A percentile compares a stretch with the other conserved stretches of the same genome.
Conservation (phyloP, 2,888 invertebrate genomes). For the Pyrocoelia pectoralis region DNA sequence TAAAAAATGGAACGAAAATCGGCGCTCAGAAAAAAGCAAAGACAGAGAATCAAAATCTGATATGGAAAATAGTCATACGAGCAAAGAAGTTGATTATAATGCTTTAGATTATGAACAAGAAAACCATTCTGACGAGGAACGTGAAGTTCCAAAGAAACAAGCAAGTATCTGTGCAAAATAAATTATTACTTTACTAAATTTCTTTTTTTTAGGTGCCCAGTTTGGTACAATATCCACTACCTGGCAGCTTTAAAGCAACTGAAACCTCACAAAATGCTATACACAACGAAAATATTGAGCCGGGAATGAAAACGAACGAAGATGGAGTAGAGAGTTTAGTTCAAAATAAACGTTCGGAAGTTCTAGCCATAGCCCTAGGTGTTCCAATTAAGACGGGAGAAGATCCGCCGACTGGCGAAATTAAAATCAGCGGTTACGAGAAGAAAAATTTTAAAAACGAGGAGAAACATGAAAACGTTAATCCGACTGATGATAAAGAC, state of each 20-base stretch:
- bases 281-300: constrained; percentile 23
- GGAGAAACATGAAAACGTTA: constrained; percentile 9
- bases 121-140: constrained; percentile 54
- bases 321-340: constrained; percentile 23
- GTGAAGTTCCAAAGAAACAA: constrained; percentile 46
- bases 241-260: constrained; percentile 47
- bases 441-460: constrained; percentile 46
- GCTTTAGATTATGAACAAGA: constrained; percentile 74
- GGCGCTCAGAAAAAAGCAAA: constrained; percentile 18
- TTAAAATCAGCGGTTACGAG: constrained; percentile 53
- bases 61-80: constrained; percentile 37
- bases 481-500: not conserved
- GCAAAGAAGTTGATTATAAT: constrained; percentile 69
- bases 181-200: not conserved
- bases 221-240: constrained; percentile 58
- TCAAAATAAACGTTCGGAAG: constrained; percentile 58
- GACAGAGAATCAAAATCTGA: constrained; percentile 24
- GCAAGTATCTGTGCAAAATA: constrained; percentile 6
- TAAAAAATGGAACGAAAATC: constrained; percentile 43
- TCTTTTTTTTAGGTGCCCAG: constrained; percentile 52
- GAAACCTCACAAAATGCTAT: constrained; percentile 38
- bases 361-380: constrained; percentile 66
- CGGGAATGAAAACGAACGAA: not conserved
- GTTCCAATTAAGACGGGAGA: constrained; percentile 58
- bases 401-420: constrained; percentile 53